phyloP scores from a whole-genome alignment of 2,113 vertebrate species.

The Actenoides hombroni region DNA sequence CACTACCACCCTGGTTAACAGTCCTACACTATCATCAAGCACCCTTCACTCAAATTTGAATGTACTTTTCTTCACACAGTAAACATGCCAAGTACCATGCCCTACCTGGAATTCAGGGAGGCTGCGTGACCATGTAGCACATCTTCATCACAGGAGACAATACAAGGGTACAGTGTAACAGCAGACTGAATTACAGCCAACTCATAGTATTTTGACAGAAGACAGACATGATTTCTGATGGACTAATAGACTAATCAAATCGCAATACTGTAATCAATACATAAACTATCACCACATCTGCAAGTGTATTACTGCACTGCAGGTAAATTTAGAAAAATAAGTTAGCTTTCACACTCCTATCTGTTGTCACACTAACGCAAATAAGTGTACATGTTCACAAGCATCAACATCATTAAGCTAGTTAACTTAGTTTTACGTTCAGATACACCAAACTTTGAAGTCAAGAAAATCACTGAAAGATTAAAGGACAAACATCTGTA shows the following conservation, averaged over 20 bases:
- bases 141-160: not conserved
- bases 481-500: not conserved
- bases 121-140: not conserved
- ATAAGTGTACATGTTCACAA: not conserved
- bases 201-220: not conserved
- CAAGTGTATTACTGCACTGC: not conserved
- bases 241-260: not conserved
- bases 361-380: not conserved
- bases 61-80: not conserved
- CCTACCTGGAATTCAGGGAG: not conserved
- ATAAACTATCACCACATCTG: not conserved
- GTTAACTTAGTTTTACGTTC: not conserved
- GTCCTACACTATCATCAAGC: not conserved
- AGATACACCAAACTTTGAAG: not conserved
- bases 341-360: not conserved
- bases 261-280: not conserved
- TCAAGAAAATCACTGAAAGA: not conserved
- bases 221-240: not conserved
- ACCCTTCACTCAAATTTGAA: not conserved
- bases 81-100: not conserved
- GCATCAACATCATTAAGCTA: not conserved
- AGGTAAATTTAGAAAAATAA: not conserved
- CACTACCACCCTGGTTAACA: not conserved
- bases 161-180: not conserved
- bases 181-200: not conserved